These are phyloP conservation scores for Thymelicus acteon DNA, from an alignment of 2,888 invertebrate genomes.

Conservation along the genomic window DNA sequence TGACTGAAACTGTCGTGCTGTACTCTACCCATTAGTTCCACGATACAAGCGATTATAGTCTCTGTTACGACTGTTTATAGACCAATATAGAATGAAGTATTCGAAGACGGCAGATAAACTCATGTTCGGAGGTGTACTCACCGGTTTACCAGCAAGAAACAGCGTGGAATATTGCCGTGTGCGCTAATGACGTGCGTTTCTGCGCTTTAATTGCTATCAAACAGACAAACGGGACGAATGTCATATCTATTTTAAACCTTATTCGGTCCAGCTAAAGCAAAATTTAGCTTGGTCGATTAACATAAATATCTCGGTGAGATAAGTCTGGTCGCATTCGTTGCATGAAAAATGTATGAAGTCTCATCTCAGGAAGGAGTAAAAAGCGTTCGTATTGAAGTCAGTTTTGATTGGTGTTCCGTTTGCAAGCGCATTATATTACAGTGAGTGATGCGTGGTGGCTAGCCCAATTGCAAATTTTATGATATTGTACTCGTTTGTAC, in stretches of 20 bases:
- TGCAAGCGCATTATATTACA: conserved; percentile 72
- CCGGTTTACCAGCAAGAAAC: conserved; percentile 67
- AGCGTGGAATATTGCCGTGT: conserved; percentile 83
- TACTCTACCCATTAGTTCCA: not conserved
- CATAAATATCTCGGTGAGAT: conserved; percentile 48
- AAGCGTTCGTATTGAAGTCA: conserved; percentile 66
- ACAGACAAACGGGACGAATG: conserved; percentile 61
- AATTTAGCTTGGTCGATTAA: conserved; percentile 1
- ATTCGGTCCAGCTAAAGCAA: conserved; percentile 41
- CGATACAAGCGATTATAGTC: conserved; percentile 37
- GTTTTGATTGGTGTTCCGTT: conserved; percentile 73
- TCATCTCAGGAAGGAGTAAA: conserved; percentile 70
- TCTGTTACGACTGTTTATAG: not conserved
- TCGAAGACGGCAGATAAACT: conserved; percentile 35
- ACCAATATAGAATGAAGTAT: conserved; percentile 22
- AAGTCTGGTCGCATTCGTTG: conserved; percentile 61
- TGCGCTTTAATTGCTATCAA: conserved; percentile 81
- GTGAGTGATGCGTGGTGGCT: conserved; percentile 30
- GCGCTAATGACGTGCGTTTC: conserved; percentile 81
- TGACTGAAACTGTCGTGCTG: conserved; percentile 46
- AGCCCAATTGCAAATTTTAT: conserved; percentile 25
- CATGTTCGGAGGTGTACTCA: conserved; percentile 46
- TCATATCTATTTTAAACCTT: conserved; percentile 39
- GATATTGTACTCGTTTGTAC: conserved; percentile 26
- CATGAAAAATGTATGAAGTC: conserved; percentile 82